Evolutionary conservation across 2,797 vertebrate species (phyloP).

Genomic region (Clarias pachynema): DNA sequence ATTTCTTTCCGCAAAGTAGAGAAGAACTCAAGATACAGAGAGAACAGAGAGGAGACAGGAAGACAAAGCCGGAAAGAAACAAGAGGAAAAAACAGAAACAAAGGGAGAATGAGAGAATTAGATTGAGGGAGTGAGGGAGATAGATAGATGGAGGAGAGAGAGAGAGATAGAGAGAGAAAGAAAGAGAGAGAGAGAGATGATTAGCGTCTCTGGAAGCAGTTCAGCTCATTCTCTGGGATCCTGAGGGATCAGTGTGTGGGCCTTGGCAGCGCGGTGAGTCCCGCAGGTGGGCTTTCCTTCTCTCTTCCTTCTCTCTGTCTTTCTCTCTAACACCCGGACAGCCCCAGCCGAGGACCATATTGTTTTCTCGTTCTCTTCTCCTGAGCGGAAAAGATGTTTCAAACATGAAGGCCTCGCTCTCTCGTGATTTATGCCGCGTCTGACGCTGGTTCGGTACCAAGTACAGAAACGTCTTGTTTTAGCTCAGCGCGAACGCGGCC

Average conservation of each 20-base stretch:
- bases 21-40: background rate
- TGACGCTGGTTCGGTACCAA: constrained; percentile 72
- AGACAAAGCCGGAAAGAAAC: background rate
- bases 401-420: constrained; percentile 45
- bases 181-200: constrained; percentile 48
- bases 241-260: constrained; percentile 56
- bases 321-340: constrained; percentile 19
- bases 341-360: constrained; percentile 53
- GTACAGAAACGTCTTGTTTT: constrained; percentile 71
- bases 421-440: constrained; percentile 69
- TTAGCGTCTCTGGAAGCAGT: constrained; percentile 58
- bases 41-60: background rate
- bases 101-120: background rate
- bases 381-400: constrained; percentile 58
- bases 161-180: constrained; percentile 1
- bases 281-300: constrained; percentile 70
- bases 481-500: constrained; percentile 61
- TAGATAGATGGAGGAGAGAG: background rate
- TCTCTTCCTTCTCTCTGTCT: constrained; percentile 51
- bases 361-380: constrained; percentile 65
- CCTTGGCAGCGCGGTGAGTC: constrained; percentile 58
- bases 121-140: constrained; percentile 20
- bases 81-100: constrained; percentile 16
- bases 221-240: constrained; percentile 66
- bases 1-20: no score